phyloP scores from a whole-genome alignment of 2,113 vertebrate species.

The Spizaetus ornatus region DNA sequence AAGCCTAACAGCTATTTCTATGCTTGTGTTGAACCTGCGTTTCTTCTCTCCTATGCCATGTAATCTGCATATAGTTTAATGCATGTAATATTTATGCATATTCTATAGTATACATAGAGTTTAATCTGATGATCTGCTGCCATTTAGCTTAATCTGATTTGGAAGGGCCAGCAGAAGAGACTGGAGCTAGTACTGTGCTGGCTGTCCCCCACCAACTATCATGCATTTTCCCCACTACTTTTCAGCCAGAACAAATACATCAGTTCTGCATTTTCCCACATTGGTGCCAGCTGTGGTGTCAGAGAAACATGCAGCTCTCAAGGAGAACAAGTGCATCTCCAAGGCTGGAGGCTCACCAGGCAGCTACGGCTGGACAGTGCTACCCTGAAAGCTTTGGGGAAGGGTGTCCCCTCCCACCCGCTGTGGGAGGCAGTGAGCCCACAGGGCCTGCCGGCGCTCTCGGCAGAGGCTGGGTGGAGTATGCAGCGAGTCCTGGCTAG shows the following conservation, averaged over 20 bases:
- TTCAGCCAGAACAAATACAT: not conserved
- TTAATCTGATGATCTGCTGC: not conserved
- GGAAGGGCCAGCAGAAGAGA: not conserved
- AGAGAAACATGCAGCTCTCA: not conserved
- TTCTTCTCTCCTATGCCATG: not conserved
- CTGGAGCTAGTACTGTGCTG: not conserved
- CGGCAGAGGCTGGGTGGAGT: not conserved
- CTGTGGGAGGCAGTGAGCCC: not conserved
- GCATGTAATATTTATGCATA: not conserved
- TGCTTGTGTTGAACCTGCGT: not conserved
- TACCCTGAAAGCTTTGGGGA: not conserved
- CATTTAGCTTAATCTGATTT: not conserved
- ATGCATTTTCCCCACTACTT: not conserved
- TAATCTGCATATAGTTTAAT: not conserved
- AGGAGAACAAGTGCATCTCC: not conserved
- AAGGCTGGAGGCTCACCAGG: not conserved
- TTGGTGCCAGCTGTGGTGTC: not conserved
- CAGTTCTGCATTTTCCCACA: not conserved
- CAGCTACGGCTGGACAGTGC: not conserved
- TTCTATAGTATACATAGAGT: not conserved
- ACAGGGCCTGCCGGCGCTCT: not conserved
- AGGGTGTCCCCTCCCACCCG: not conserved
- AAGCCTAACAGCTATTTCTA: not conserved
- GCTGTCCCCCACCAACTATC: not conserved
- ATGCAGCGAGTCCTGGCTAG: not conserved